Evolutionary conservation across 2,888 invertebrate genomes (phyloP).

Genomic region (Archips crataeganus): DNA sequence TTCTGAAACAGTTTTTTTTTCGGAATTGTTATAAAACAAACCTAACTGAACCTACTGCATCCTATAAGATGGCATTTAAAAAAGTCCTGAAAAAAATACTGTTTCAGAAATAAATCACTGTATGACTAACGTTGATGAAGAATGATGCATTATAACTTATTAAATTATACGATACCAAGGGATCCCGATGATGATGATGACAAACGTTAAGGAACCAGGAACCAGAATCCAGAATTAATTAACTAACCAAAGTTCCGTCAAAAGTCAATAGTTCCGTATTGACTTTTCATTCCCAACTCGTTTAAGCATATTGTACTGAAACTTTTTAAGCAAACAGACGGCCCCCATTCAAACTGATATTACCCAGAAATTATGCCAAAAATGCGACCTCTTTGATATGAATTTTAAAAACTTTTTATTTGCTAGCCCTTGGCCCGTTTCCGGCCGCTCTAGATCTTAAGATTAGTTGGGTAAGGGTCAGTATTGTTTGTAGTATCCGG

Average conservation of each 20-base stretch:
- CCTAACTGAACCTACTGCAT: too few relatives aligned
- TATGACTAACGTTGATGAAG: too few relatives aligned
- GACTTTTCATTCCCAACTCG: conserved; percentile 39
- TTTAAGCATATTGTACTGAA: conserved; percentile 18
- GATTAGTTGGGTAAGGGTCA: conserved; percentile 28
- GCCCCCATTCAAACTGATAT: conserved; percentile 20
- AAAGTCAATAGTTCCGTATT: conserved; percentile 35
- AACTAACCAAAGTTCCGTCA: conserved; percentile 22
- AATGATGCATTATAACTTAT: too few relatives aligned
- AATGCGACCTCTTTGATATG: conserved; percentile 37
- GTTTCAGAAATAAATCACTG: too few relatives aligned
- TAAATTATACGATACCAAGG: too few relatives aligned
- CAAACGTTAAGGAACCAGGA: neutral
- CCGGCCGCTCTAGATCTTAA: conserved; percentile 41
- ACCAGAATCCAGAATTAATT: conserved; percentile 26
- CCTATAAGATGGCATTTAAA: too few relatives aligned
- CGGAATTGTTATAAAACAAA: too few relatives aligned
- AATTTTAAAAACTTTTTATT: conserved; percentile 36
- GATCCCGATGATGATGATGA: too few relatives aligned
- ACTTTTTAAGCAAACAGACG: conserved; percentile 28
- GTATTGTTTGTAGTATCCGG: conserved; percentile 43
- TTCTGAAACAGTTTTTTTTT: too few relatives aligned
- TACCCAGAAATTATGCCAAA: conserved; percentile 35
- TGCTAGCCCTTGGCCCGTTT: conserved; percentile 3
- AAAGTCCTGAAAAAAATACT: too few relatives aligned